Evolutionary conservation across 2,797 vertebrate genomes (phyloP).

Genomic region (Karalla daura): DNA sequence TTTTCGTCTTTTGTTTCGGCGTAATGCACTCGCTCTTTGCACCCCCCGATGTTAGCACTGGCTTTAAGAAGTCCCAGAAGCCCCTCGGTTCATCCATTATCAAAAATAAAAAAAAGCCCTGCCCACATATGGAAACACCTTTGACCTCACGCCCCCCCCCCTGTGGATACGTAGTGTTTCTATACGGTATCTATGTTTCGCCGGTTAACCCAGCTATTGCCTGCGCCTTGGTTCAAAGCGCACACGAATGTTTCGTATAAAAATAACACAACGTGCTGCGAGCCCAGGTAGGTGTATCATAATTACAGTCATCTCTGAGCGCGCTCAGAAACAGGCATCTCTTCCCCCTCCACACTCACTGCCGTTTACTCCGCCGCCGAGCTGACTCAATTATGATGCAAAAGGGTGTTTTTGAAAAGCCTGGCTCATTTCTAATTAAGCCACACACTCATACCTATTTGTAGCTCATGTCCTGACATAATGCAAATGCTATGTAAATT

Average conservation of each 20-base stretch:
- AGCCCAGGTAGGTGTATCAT: constrained; percentile 69
- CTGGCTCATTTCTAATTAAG: constrained; percentile 86
- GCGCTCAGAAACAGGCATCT: constrained; percentile 73
- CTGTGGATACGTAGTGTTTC: constrained; percentile 7
- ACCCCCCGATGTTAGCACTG: background rate
- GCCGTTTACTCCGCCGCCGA: constrained; percentile 69
- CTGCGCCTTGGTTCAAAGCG: constrained; percentile 33
- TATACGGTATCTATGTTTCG: constrained; percentile 27
- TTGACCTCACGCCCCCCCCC: constrained; percentile 1
- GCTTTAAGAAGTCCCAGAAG: background rate
- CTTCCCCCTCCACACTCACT: constrained; percentile 61
- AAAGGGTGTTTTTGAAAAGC: constrained; percentile 83
- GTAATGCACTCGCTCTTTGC: background rate
- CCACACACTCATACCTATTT: constrained; percentile 87
- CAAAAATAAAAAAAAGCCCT: too few relatives aligned
- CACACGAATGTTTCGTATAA: constrained; percentile 33
- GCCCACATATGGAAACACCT: constrained; percentile 26
- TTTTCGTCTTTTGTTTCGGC: constrained; percentile 11
- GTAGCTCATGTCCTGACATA: constrained; percentile 86
- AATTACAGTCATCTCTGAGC: constrained; percentile 78
- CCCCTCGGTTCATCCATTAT: constrained; percentile 12
- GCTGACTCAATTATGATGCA: constrained; percentile 85
- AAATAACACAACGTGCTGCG: constrained; percentile 37
- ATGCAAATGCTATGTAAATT: constrained; percentile 88
- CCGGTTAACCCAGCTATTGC: constrained; percentile 30